Base-by-base conservation (phyloP, 2,797 vertebrate genomes). In the Propithecus perrieri region DNA sequence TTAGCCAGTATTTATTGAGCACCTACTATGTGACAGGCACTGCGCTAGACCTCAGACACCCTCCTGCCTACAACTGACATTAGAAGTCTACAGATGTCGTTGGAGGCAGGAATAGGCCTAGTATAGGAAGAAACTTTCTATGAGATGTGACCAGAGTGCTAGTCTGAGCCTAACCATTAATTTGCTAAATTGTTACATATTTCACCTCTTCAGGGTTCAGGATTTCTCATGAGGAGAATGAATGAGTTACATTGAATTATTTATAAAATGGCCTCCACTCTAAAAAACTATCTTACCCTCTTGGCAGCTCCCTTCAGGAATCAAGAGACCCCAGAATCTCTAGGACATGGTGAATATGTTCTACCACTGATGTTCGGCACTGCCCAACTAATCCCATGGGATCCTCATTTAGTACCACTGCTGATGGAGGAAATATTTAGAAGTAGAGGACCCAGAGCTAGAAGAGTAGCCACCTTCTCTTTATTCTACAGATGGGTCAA, bases 101-200 rank as follows among this genome's bases (percentile, higher is more conserved):
- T 61, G 20, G 94, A 92, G 46, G 28, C 7, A 63, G 35, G 33
- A 69, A 28, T 17, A 81, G 48, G 10, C 26, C 69, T 84, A 18
- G 2, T 4, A 7, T 7, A 83, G 38, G 33, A 92, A 50, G 26
- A 79, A 30, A 83, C 4, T 72, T 50, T 85, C 55, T 28, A 57
- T 74, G 55, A 65, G 92, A 92, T 94, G 71, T 96, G 41, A 59
- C n/a, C n/a, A 89, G 81, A 92, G 59, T 41, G 9, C 7, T 53
- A 13, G 7, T 86, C 26, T 33, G 65, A 88, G 22, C 53, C 80
- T 80, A 85, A 33, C 3, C 71, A 75, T n/a, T 91, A 72, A 94
- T 61, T 78, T 83, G 50, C 57, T 86, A 89, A 96, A 75, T 63
- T 89, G 20, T 24, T 71, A 46, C 59, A 35, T 76, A 71, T 55